phyloP scores from a whole-genome alignment of 2,797 vertebrate species.

The Rhabdomys pumilio region DNA sequence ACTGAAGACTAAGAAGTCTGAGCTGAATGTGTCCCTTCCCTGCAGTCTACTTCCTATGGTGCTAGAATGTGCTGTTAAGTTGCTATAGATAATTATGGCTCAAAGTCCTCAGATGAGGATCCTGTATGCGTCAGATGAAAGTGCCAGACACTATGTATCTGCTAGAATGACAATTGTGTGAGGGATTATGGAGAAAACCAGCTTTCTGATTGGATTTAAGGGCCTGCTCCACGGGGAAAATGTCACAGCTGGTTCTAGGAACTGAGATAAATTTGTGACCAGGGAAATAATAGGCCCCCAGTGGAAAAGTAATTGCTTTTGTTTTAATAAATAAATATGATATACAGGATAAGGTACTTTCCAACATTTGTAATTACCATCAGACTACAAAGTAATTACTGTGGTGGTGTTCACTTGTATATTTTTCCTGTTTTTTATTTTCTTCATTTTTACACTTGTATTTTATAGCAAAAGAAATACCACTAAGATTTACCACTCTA shows the following conservation, averaged over 20 bases:
- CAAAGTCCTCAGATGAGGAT: neutral
- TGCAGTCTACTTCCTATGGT: no score
- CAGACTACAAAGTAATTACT: neutral
- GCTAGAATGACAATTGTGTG: neutral
- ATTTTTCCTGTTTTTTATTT: conserved; percentile 18
- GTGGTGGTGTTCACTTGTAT: neutral
- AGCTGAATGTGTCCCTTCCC: neutral
- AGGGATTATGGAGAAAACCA: neutral
- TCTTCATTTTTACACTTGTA: neutral
- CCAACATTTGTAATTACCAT: neutral
- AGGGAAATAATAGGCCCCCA: neutral
- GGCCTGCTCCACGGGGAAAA: neutral
- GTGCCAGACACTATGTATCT: neutral
- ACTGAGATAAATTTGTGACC: neutral
- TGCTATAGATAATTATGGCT: neutral
- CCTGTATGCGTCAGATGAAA: neutral
- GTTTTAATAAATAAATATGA: neutral
- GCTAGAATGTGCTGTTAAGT: neutral
- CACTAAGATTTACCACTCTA: neutral
- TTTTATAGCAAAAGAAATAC: neutral
- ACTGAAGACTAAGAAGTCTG: neutral
- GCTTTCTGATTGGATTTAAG: neutral
- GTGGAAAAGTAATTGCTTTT: neutral
- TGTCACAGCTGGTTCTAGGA: neutral
- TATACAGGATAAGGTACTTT: neutral